Conservation (phyloP, 2,888 invertebrate species). For the Anoplius nigerrimus region DNA sequence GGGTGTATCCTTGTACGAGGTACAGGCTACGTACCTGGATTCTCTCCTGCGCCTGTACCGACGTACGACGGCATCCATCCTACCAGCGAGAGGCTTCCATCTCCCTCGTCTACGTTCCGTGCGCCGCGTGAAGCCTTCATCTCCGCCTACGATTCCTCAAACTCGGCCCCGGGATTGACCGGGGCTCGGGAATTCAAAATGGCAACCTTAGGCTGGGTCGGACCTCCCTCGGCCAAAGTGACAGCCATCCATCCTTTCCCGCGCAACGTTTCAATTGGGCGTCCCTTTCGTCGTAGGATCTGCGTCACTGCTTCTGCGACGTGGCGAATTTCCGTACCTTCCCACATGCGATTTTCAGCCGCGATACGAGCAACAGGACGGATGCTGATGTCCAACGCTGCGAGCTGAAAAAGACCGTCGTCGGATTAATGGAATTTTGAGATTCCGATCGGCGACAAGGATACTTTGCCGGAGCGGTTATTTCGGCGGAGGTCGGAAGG, state of each 20-base stretch:
- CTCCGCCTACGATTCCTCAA: constrained; percentile 74
- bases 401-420: too few relatives aligned
- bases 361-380: not conserved
- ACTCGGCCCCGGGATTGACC: constrained; percentile 62
- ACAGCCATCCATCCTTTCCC: constrained; percentile 67
- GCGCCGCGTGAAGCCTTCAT: constrained; percentile 69
- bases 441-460: too few relatives aligned
- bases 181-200: constrained; percentile 65
- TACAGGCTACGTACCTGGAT: constrained; percentile 47
- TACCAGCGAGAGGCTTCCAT: constrained; percentile 52
- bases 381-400: too few relatives aligned
- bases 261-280: constrained; percentile 69
- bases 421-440: too few relatives aligned
- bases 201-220: constrained; percentile 54
- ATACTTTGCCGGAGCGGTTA: too few relatives aligned
- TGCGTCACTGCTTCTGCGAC: not conserved
- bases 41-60: constrained; percentile 39
- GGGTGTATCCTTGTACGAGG: constrained; percentile 48
- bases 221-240: constrained; percentile 60
- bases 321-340: constrained; percentile 4
- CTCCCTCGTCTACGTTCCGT: constrained; percentile 51
- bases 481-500: too few relatives aligned
- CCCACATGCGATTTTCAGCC: not conserved
- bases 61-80: constrained; percentile 52
- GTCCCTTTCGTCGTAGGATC: constrained; percentile 39